A percentile compares a stretch with the other conserved stretches of the same genome.
phyloP scores from a whole-genome alignment of 64 coral and sea anemone species.

The Pocillopora damicornis region DNA sequence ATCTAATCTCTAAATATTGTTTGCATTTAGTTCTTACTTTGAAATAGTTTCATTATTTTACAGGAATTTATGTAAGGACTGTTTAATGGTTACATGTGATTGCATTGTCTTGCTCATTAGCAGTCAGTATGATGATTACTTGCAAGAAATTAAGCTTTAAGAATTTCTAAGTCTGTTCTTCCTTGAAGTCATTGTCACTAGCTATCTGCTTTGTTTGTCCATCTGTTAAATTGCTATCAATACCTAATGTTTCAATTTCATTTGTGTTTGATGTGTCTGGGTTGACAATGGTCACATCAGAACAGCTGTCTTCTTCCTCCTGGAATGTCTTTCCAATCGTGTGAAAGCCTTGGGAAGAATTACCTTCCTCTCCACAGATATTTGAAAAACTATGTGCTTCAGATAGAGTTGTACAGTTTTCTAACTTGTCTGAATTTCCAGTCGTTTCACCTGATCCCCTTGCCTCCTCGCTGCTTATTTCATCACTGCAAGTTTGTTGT shows the following conservation, averaged over 20 bases:
- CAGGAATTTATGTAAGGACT: no score
- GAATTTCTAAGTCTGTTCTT: no score
- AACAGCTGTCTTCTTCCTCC: neutral
- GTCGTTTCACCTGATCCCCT: neutral
- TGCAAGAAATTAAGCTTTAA: no score
- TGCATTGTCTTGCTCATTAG: no score
- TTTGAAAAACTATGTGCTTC: neutral
- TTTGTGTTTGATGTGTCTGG: neutral
- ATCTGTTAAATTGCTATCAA: neutral
- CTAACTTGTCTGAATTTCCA: neutral
- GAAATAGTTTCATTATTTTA: no score
- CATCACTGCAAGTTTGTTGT: neutral
- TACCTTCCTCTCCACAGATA: neutral
- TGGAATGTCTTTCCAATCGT: constrained; percentile 12
- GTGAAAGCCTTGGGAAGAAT: neutral
- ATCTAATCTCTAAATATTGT: no score
- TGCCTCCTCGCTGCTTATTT: neutral
- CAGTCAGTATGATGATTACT: no score
- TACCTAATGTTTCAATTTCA: neutral
- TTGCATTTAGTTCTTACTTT: no score
- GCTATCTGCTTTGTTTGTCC: neutral
- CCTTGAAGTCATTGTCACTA: neutral
- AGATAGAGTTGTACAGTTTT: neutral
- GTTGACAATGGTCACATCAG: neutral
- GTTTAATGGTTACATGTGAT: no score